Base-by-base conservation (phyloP, 2,888 invertebrate genomes). In the Drosophila austrosaltans region DNA sequence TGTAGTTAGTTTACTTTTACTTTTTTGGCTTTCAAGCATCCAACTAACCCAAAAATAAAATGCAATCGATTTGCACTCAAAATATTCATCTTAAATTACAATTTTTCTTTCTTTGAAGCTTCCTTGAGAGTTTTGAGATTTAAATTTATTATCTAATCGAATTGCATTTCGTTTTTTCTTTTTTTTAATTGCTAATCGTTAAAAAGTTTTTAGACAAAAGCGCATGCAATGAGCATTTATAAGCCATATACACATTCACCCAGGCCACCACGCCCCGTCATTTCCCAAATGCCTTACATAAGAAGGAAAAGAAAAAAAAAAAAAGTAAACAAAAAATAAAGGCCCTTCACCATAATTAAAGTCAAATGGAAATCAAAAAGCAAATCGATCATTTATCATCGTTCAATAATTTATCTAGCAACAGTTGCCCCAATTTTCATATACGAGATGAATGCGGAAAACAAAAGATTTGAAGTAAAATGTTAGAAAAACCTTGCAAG, bases 1-100 rank as follows among this genome's bases (percentile, higher is more conserved):
- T 48, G 48, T 48, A 48, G 48, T 48, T 48, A 64, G 80, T 72
- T 79, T 79, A 87, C 82, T 87, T 87, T 87, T 82, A 82, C 82
- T 82, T 82, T 82, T 22, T 25, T 48, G 48, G 48, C 48, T 48
- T 25, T 25, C 62, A 53, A 75, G 48, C 48, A 48, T 48, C 48
- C 48, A 48, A 48, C 48, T 48, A 48, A 48, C 48, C 48, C 22
- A 48, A 16, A 16, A 16, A 48, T 48, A 48, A 48, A 48, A 48
- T 25, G 8, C 48, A 48, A 25, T 48, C 48, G 22, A 48, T 48
- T 48, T 48, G 25, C 10, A 25, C 48, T 48, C 16, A 48, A 25
- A 48, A 48, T 3, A 3, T 48, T 3, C 3, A 48, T 12, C 20
- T 22, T 2, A 20, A 20, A 22, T 7, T 48, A 48, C 36, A 8